Evolutionary conservation across 1,140 invertebrate species (phyloP), one percentile per base, ranked within the genome.

Genomic region (Halyomorpha halys): DNA sequence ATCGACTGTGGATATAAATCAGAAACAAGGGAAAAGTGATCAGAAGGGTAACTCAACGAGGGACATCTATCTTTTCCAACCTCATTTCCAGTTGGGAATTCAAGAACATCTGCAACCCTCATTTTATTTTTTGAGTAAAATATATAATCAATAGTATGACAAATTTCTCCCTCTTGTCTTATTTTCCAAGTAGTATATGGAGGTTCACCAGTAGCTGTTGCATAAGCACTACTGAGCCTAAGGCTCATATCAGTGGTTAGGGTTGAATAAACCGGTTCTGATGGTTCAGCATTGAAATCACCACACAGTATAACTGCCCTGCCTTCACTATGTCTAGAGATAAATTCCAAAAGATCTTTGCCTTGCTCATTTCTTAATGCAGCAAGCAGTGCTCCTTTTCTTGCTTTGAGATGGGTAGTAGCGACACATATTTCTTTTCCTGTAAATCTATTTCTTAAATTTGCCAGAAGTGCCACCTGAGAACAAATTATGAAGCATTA

Each of bases 171-270:
- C 68, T 86, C 82, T 63, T 81, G 83, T 8, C 87, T 75, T 16
- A 89, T 78, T 72, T 90, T 90, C 87, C 87, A 90, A 0, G 87
- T 89, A 0, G 87, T 90, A 70, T 86, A 90, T 0, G 77, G 73
- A 0, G 86, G 86, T 70, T 89, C 86, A 16, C 65, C 63, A 30
- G 51, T 23, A 23, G 72, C 67, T 21, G 77, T 72, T 0, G 59
- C 23, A 47, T 81, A 82, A 18, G 79, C 79, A 64, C 67, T 69
- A 13, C 65, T 47, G 4, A 81, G 70, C 30, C 74, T 71, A n/a
- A 80, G 62, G 2, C 71, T 49, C 63, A 74, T 72, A 67, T 79
- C 72, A 34, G 73, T 74, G 2, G 78, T 74, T 13, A 87, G 74
- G 0, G 83, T 83, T 16, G 72, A 67, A 69, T 89, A 89, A 14